Evolutionary conservation across 2,797 vertebrate species (phyloP).

Genomic region (Meda fulgida): DNA sequence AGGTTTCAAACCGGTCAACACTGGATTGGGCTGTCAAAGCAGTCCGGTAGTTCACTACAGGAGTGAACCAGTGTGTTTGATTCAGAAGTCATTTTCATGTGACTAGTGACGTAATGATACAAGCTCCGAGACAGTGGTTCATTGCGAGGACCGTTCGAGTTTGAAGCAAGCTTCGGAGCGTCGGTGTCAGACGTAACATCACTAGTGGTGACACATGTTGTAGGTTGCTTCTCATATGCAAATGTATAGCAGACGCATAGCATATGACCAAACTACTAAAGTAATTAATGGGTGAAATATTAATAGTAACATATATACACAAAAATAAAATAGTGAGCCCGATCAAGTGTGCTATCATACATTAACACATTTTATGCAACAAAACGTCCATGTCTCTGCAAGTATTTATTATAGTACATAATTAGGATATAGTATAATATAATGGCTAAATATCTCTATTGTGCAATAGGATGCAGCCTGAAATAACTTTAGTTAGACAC

Average conservation of each 20-base stretch:
- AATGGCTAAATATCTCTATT: background rate
- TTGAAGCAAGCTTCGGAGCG: no score
- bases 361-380: background rate
- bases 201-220: no score
- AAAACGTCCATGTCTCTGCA: background rate
- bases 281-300: background rate
- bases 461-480: background rate
- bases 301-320: background rate
- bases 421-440: no score
- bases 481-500: background rate
- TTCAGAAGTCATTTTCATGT: no score
- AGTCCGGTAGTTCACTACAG: no score
- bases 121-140: no score
- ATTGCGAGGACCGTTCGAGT: no score
- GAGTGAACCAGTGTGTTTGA: no score
- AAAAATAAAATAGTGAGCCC: background rate
- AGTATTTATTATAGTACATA: background rate
- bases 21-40: no score
- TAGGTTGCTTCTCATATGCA: background rate
- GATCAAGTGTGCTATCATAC: background rate
- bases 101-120: no score
- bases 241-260: background rate
- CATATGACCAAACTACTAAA: background rate
- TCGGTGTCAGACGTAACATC: no score
- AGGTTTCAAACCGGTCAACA: no score